phyloP scores from a whole-genome alignment of 2,888 invertebrate genomes.

The Azorinus chamasolen region DNA sequence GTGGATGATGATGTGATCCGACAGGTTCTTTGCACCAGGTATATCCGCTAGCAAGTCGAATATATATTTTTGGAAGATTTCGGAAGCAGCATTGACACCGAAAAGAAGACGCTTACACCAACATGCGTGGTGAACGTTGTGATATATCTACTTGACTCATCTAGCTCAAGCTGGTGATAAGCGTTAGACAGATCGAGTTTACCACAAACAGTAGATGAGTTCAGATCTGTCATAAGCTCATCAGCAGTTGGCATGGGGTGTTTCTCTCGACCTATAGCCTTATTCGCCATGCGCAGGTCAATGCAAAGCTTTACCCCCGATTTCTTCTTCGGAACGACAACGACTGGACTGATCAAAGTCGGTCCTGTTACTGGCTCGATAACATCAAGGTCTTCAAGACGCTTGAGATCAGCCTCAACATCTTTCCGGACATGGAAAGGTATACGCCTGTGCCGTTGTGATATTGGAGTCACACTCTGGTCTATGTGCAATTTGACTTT shows the following conservation, averaged over 20 bases:
- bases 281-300: slow-evolving; percentile 67
- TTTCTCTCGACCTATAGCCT: slow-evolving; percentile 60
- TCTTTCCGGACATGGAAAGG: no score
- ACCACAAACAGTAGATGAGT: slow-evolving; percentile 59
- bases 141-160: slow-evolving; percentile 56
- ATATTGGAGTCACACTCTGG: no score
- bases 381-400: no score
- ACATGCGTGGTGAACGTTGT: slow-evolving; percentile 67
- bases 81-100: slow-evolving; percentile 35
- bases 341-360: slow-evolving; percentile 73
- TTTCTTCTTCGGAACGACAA: slow-evolving; percentile 70
- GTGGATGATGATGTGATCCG: slow-evolving; percentile 38
- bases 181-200: slow-evolving; percentile 63
- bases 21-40: slow-evolving; percentile 23
- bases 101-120: slow-evolving; percentile 33
- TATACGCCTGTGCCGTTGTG: no score
- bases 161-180: no score
- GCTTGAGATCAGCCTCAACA: no score
- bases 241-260: no score
- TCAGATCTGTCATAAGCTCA: no score
- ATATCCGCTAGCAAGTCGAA: slow-evolving; percentile 29
- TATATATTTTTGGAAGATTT: slow-evolving; percentile 32
- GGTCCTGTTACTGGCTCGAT: slow-evolving; percentile 67
- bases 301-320: slow-evolving; percentile 69
- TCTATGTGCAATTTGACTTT: slow-evolving; percentile 75